Conservation (phyloP, 2,113 vertebrate genomes). For the Corythoichthys intestinalis region DNA sequence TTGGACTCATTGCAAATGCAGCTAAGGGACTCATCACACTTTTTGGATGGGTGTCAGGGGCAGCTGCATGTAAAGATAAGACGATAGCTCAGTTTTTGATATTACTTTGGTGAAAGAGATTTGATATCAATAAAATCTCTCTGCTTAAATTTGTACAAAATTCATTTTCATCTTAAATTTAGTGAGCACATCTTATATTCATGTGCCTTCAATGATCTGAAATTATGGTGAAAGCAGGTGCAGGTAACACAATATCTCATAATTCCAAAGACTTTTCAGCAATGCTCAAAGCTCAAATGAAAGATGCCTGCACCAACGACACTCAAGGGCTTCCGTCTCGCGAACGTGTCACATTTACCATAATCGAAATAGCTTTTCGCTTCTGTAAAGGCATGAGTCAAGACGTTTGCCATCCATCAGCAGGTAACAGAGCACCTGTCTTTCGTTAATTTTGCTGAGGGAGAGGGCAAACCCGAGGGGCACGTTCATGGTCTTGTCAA, state of each 20-base stretch:
- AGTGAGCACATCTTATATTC: too few relatives aligned
- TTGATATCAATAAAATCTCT: too few relatives aligned
- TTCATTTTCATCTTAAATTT: too few relatives aligned
- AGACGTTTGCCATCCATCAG: neutral
- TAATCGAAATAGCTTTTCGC: conserved; percentile 27
- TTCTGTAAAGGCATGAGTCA: neutral
- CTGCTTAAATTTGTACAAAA: too few relatives aligned
- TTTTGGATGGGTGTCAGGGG: too few relatives aligned
- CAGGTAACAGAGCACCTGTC: neutral
- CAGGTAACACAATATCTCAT: neutral
- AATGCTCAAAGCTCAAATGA: conserved; percentile 3
- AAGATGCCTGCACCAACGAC: neutral
- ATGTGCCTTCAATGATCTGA: too few relatives aligned
- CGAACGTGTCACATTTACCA: conserved; percentile 1
- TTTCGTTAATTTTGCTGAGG: conserved; percentile 8
- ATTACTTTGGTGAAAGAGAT: too few relatives aligned
- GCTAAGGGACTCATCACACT: too few relatives aligned
- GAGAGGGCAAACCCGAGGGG: too few relatives aligned
- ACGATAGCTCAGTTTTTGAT: too few relatives aligned
- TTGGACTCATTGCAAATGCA: too few relatives aligned
- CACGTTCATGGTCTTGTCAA: neutral
- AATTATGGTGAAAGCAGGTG: neutral
- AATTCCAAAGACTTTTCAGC: conserved; percentile 18
- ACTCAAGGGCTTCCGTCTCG: conserved; percentile 18
- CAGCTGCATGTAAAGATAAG: too few relatives aligned